phyloP scores from a whole-genome alignment of 2,113 vertebrate species.

The Beaufortia kweichowensis region DNA sequence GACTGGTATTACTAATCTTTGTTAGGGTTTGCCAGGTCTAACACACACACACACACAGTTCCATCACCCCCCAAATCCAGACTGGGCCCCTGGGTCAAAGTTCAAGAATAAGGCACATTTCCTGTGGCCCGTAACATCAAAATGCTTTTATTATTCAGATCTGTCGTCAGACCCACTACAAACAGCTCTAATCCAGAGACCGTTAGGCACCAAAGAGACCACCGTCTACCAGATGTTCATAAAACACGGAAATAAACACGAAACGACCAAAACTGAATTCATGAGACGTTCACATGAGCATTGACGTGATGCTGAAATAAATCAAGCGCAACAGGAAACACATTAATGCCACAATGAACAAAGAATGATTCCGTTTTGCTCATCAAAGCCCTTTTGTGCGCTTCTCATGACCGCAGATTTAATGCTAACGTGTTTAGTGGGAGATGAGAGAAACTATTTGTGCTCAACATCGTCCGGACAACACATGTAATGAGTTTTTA shows the following conservation, averaged over 20 bases:
- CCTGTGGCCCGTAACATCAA: constrained; percentile 63
- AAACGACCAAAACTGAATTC: constrained; percentile 6
- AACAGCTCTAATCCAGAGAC: constrained; percentile 58
- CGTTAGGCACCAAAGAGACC: not conserved
- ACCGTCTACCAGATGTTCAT: constrained; percentile 27
- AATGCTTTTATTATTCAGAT: constrained; percentile 68
- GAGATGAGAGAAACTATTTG: constrained; percentile 8
- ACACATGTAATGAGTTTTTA: constrained; percentile 13
- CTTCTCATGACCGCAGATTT: constrained; percentile 5
- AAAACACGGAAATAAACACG: constrained; percentile 14
- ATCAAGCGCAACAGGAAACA: constrained; percentile 20
- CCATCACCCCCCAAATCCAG: constrained; percentile 39
- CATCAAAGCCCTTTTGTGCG: constrained; percentile 24
- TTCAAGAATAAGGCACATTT: constrained; percentile 72
- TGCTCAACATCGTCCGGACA: constrained; percentile 18
- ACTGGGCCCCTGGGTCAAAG: constrained; percentile 60
- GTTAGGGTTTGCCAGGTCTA: too few relatives aligned
- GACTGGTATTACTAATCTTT: too few relatives aligned
- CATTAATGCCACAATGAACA: constrained; percentile 24
- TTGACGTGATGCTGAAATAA: constrained; percentile 5
- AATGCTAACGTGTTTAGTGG: constrained; percentile 31
- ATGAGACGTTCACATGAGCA: not conserved
- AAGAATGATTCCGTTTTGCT: constrained; percentile 24
- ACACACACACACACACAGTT: not conserved
- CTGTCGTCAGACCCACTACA: constrained; percentile 66